Base-by-base conservation (phyloP, 2,113 vertebrate genomes). In the Ptilorrhoa leucosticta region DNA sequence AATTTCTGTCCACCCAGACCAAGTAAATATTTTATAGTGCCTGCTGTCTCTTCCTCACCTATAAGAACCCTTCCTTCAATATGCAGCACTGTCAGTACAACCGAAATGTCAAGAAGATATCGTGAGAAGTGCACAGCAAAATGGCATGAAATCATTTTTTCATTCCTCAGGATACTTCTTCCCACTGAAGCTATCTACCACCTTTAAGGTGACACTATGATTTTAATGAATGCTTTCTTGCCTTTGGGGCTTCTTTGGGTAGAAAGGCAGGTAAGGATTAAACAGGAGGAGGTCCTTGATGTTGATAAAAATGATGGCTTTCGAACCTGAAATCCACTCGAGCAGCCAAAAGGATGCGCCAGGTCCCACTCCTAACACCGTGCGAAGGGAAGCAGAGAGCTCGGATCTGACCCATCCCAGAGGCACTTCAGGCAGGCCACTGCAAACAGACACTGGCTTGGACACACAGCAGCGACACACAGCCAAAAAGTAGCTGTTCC, bases 401-500 rank as follows among this genome's bases (percentile, higher is more conserved):
- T 51, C 42, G 19, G 40, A 66, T 28, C 7, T 73, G 47, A 63
- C 44, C 60, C 56, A 30, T 10, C 11, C 37, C 64, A 23, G 4
- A 30, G 64, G 44, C 27, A 28, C 44, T 28, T 48, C 0, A 4
- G 35, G 22, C 84, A 82, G 69, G 35, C 12, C 4, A 0, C 44
- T 83, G 60, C 75, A 88, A 47, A 58, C 0, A 73, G n/a, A 40
- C 11, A 5, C 40, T 13, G 28, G 9, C 40, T 70, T 71, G 75
- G 90, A 50, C 45, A 30, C 66, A 13, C 7, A 40, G 18, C 60
- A 70, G 64, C 6, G 76, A 77, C 50, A 61, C 22, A 16, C 22
- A 47, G 95, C 80, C 91, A 94, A 65, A 16, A 82, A 81, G 90
- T 33, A 92, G 92, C 65, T 42, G 86, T 31, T 75, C 30, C 68